Evolutionary conservation across 2,113 vertebrate species (phyloP).

Genomic region (Ageneiosus marmoratus): DNA sequence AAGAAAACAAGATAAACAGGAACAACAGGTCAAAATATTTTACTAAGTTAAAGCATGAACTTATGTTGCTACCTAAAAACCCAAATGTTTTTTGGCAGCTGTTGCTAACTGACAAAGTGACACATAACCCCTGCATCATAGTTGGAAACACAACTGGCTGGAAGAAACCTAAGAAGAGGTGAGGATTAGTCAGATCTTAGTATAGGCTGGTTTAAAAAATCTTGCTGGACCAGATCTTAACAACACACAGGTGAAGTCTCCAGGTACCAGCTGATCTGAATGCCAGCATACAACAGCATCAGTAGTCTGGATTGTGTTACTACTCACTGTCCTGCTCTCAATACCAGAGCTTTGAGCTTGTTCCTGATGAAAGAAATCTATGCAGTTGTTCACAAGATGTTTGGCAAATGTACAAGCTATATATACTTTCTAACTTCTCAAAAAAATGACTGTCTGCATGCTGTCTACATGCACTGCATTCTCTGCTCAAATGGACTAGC

Average conservation of each 20-base stretch:
- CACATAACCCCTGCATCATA: neutral
- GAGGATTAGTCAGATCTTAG: neutral
- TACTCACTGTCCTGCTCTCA: neutral
- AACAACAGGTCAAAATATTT: neutral
- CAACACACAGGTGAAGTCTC: neutral
- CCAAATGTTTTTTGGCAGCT: neutral
- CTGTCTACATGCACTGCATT: neutral
- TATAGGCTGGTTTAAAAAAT: neutral
- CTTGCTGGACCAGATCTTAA: neutral
- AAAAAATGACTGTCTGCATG: neutral
- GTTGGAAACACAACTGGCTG: neutral
- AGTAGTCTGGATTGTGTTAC: neutral
- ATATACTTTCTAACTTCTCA: neutral
- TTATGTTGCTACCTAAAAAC: too few species aligned
- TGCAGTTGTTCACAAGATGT: neutral
- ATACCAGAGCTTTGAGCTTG: neutral
- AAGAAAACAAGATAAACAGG: neutral
- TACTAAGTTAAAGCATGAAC: neutral
- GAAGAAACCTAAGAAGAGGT: neutral
- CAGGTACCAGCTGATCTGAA: neutral
- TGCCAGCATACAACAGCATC: neutral
- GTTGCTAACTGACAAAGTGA: neutral
- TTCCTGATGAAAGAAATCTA: neutral
- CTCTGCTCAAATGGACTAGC: neutral
- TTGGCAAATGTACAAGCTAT: neutral